Evolutionary conservation across 2,797 vertebrate genomes (phyloP), one percentile per base, ranked within the genome.

Genomic region (Sebastolobus altivelis): DNA sequence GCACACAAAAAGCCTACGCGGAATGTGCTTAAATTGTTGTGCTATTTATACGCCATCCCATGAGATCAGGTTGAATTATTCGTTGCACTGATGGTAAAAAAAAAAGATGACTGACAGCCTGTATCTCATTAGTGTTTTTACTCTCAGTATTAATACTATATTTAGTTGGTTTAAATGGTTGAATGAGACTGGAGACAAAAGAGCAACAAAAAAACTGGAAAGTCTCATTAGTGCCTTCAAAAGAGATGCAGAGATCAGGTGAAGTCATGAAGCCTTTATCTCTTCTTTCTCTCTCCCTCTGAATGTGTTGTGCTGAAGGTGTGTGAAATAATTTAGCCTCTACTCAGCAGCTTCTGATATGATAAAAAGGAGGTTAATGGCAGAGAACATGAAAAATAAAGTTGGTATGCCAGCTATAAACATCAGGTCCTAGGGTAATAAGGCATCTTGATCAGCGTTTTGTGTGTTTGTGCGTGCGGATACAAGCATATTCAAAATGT

Each of bases 201-300:
- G 38, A 37, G 46, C 20, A 70, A n/a, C 38, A 63, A 35, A 54
- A 77, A 54, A 63, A 40, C 75, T 27, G 4, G 33, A 81, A 65
- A 77, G 31, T 43, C 5, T 46, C 10, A n/a, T 83, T 83, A 60
- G 60, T 61, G 35, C 22, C 38, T 31, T 71, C 4, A 38, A 65
- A 63, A 69, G 25, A 40, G 65, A 37, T 27, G 11, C 12, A 35
- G 25, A 25, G 29, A 56, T 46, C 35, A 68, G 56, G 49, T 35
- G 8, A 71, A 61, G 71, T 75, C 40, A 56, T 77, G 65, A 76
- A 29, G n/a, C 37, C 49, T 65, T 59, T 31, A 40, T 65, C 58
- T 61, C 65, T 33, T 52, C 10, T 16, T 37, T 77, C 59, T 16
- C 49, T 37, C 27, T 70, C 16, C 13, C 20, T 43, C 35, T 55